Conservation (phyloP, 1,140 invertebrate species). For the Drosophila mauritiana region DNA sequence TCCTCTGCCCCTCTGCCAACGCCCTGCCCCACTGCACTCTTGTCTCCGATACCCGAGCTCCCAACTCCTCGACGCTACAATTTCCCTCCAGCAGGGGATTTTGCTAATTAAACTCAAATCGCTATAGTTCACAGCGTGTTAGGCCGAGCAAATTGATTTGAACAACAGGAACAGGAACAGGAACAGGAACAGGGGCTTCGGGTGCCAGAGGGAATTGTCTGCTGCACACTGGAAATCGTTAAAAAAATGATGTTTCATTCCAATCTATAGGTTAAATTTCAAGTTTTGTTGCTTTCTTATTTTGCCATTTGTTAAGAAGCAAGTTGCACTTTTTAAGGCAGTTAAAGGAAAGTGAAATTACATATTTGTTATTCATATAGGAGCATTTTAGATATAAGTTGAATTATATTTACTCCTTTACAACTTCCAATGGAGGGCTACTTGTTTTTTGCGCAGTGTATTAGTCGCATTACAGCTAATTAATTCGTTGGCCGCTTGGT, state of each 20-base stretch:
- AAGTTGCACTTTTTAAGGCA: too few relatives aligned
- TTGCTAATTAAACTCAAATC: slow-evolving; percentile 75
- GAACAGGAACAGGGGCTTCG: background rate
- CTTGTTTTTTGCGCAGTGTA: slow-evolving; percentile 16
- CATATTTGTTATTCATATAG: too few relatives aligned
- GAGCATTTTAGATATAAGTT: too few relatives aligned
- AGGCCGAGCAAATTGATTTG: slow-evolving; percentile 64
- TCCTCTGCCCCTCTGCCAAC: background rate
- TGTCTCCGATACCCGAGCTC: background rate
- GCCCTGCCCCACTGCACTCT: background rate
- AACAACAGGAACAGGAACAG: slow-evolving; percentile 28
- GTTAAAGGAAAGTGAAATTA: too few relatives aligned
- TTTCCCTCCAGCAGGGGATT: slow-evolving; percentile 24
- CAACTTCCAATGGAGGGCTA: too few relatives aligned
- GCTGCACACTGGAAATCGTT: slow-evolving; percentile 3
- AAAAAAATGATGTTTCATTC: background rate
- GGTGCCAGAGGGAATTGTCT: slow-evolving; percentile 1
- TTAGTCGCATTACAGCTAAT: slow-evolving; percentile 53
- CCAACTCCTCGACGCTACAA: background rate
- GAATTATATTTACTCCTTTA: background rate
- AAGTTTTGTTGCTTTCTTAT: background rate
- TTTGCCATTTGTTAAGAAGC: background rate
- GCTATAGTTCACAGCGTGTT: slow-evolving; percentile 55
- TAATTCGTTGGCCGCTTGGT: slow-evolving; percentile 52
- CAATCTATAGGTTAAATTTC: background rate